These are phyloP conservation scores for Carcina quercana DNA, from an alignment of 2,888 invertebrate species.

Conservation along the genomic window DNA sequence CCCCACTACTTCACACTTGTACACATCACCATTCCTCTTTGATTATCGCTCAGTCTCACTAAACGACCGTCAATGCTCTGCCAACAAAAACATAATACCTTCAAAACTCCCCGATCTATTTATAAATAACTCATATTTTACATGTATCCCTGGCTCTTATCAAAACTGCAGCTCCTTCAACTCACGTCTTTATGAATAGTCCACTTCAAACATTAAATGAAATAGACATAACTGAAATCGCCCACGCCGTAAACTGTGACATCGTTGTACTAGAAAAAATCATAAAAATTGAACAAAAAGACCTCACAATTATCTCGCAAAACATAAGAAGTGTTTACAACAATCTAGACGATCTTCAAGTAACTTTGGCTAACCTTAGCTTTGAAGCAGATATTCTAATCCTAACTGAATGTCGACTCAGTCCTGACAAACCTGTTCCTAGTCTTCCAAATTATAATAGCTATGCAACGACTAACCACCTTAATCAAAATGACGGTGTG, in stretches of 20 bases:
- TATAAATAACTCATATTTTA: too few species aligned
- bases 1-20: too few species aligned
- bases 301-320: not conserved
- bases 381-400: not conserved
- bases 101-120: too few species aligned
- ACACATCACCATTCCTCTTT: too few species aligned
- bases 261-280: not conserved
- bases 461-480: not conserved
- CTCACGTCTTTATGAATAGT: not conserved
- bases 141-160: too few species aligned
- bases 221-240: not conserved
- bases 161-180: too few species aligned
- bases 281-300: not conserved
- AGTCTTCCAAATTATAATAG: not conserved
- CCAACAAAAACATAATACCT: too few species aligned
- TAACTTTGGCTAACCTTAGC: not conserved
- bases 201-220: not conserved
- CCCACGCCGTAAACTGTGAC: not conserved
- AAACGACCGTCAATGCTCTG: too few species aligned
- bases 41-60: too few species aligned
- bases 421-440: not conserved
- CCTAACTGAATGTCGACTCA: not conserved
- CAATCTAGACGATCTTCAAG: not conserved
- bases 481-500: not conserved
- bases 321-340: slow-evolving; percentile 1